A percentile compares a stretch with the other conserved stretches of the same genome.
These are phyloP conservation scores for Ectropis crepuscularia DNA, from an alignment of 2,888 invertebrate genomes.

Conservation along the genomic window DNA sequence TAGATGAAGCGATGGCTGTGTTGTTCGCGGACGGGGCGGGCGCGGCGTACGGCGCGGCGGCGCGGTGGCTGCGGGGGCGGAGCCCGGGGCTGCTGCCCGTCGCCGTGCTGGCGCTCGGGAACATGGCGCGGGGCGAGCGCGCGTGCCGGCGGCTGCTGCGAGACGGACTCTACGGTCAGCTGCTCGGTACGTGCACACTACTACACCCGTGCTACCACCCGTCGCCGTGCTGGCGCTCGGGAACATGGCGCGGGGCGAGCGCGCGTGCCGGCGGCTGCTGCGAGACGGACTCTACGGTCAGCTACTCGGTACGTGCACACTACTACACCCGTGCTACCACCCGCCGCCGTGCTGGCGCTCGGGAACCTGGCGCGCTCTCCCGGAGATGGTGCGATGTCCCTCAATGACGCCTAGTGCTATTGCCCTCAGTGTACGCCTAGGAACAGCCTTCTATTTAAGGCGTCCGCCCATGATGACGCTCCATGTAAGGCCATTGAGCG, in stretches of 20 bases:
- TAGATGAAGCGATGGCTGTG: conserved; percentile 94
- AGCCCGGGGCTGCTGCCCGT: conserved; percentile 92
- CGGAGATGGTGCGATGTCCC: neutral
- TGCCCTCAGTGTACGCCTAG: too few species aligned
- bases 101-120: conserved; percentile 93
- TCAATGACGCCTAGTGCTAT: too few species aligned
- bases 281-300: conserved; percentile 90
- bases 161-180: conserved; percentile 89
- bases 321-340: conserved; percentile 79
- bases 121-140: conserved; percentile 94
- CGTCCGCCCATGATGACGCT: too few species aligned
- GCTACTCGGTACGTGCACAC: conserved; percentile 80
- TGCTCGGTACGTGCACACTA: conserved; percentile 79
- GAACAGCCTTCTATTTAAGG: too few species aligned
- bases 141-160: conserved; percentile 94
- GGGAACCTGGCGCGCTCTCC: conserved; percentile 93
- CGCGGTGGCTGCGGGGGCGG: conserved; percentile 90
- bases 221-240: conserved; percentile 94
- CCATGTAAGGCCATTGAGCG: too few species aligned
- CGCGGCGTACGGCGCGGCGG: conserved; percentile 87
- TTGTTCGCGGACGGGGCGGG: conserved; percentile 92
- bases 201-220: conserved; percentile 84
- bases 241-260: conserved; percentile 95
- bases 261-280: conserved; percentile 93
- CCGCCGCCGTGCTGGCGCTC: conserved; percentile 93